These are phyloP conservation scores for Lasioglossum leucozonium DNA, from an alignment of 2,888 invertebrate genomes.

Conservation along the genomic window DNA sequence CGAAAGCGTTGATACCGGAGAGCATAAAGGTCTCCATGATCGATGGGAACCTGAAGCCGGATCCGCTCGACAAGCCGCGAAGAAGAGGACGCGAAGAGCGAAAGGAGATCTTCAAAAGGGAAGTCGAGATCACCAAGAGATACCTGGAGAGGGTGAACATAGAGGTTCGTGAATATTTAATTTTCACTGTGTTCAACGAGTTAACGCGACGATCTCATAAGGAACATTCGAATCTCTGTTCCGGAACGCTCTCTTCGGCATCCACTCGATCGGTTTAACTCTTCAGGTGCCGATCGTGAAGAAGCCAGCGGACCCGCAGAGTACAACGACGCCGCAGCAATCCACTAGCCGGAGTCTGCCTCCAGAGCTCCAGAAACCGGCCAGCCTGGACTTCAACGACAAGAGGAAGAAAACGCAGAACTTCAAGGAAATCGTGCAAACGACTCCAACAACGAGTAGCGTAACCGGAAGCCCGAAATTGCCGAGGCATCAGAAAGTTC, in stretches of 20 bases:
- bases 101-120: conserved; percentile 83
- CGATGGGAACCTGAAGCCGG: conserved; percentile 88
- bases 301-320: conserved; percentile 60
- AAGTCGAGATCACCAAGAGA: conserved; percentile 83
- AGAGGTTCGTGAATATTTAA: conserved; percentile 73
- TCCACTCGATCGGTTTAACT: neutral
- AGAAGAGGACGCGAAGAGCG: conserved; percentile 82
- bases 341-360: conserved; percentile 82
- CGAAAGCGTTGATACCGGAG: conserved; percentile 88
- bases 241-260: neutral
- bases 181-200: neutral
- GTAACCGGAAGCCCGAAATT: conserved; percentile 79
- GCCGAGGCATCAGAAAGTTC: conserved; percentile 82
- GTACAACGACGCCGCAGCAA: conserved; percentile 79
- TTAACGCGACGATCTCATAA: too few species aligned
- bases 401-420: conserved; percentile 79
- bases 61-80: conserved; percentile 88
- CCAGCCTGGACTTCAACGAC: conserved; percentile 86
- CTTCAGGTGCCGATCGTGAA: conserved; percentile 79
- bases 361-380: conserved; percentile 86
- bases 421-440: conserved; percentile 78
- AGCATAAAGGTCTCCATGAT: conserved; percentile 86
- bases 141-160: conserved; percentile 82
- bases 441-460: conserved; percentile 75
- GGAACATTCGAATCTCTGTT: too few species aligned